Conservation (phyloP, 1,140 invertebrate genomes). For the Leptinotarsa undecemlineata region DNA sequence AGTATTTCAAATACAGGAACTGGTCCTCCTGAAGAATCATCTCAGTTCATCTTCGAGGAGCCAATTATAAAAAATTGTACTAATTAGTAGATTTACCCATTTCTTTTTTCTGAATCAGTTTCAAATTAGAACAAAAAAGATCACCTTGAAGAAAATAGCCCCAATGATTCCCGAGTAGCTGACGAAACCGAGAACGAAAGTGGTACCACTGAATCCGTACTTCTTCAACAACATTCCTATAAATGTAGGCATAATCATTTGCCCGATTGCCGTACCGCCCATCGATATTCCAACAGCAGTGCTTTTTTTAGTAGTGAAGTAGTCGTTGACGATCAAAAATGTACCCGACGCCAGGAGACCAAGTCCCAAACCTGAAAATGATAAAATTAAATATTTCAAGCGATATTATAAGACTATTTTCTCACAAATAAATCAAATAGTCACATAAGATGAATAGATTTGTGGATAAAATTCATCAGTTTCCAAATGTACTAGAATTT, state of each 20-base stretch:
- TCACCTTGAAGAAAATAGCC: conserved; percentile 50
- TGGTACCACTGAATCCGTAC: conserved; percentile 61
- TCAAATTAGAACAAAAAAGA: neutral
- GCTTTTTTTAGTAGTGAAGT: conserved; percentile 68
- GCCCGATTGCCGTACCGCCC: conserved; percentile 72
- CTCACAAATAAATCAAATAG: no score
- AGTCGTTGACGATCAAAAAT: conserved; percentile 72
- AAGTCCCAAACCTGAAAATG: conserved; percentile 65
- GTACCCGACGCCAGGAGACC: conserved; percentile 68
- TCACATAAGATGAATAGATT: no score
- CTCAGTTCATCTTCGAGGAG: no score
- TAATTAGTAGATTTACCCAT: no score
- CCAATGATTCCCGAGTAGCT: conserved; percentile 63
- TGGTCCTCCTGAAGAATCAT: no score
- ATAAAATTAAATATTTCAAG: no score
- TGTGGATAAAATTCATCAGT: no score
- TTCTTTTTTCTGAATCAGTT: no score
- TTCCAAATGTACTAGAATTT: no score
- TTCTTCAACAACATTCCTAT: conserved; percentile 63
- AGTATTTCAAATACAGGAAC: no score
- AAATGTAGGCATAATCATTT: conserved; percentile 73
- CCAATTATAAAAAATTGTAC: no score
- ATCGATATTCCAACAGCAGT: conserved; percentile 71
- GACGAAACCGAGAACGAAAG: conserved; percentile 64
- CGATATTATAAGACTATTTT: no score